Percentiles rank a stretch among this genome's conserved stretches.
Evolutionary conservation across 2,797 vertebrate genomes (phyloP).

Genomic region (Allobates femoralis): DNA sequence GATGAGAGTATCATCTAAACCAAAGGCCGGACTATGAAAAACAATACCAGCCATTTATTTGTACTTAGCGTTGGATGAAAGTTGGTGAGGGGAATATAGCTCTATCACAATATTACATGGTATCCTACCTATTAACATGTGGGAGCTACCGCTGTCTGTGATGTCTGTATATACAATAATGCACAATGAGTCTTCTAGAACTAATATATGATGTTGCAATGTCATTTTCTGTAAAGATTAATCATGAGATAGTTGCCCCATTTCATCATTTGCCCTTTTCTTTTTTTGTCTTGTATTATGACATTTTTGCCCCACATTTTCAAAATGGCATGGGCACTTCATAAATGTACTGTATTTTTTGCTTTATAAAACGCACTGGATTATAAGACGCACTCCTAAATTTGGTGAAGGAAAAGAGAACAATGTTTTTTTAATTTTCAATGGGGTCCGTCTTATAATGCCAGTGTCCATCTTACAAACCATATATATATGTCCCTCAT

Average conservation of each 20-base stretch:
- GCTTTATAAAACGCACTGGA: too few relatives aligned
- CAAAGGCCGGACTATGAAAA: conserved; percentile 32
- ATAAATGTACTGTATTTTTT: too few relatives aligned
- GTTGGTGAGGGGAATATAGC: not conserved
- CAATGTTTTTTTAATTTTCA: too few relatives aligned
- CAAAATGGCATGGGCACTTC: too few relatives aligned
- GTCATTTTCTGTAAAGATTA: not conserved
- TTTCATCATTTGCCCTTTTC: not conserved
- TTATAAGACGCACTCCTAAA: too few relatives aligned
- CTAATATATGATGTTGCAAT: not conserved
- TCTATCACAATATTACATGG: not conserved
- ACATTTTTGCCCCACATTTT: too few relatives aligned
- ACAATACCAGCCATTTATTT: conserved; percentile 41
- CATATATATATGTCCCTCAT: too few relatives aligned
- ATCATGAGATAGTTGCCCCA: too few relatives aligned
- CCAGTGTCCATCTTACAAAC: too few relatives aligned
- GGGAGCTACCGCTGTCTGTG: not conserved
- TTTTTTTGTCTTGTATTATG: too few relatives aligned
- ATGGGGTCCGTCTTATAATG: too few relatives aligned
- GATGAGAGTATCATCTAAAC: conserved; percentile 38
- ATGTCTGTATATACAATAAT: not conserved
- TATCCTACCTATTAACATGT: not conserved
- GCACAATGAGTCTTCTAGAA: not conserved
- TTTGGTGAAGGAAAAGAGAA: too few relatives aligned
- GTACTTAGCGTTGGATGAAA: not conserved